Conservation (phyloP, 2,888 invertebrate species). For the Eugnorisma glareosa region DNA sequence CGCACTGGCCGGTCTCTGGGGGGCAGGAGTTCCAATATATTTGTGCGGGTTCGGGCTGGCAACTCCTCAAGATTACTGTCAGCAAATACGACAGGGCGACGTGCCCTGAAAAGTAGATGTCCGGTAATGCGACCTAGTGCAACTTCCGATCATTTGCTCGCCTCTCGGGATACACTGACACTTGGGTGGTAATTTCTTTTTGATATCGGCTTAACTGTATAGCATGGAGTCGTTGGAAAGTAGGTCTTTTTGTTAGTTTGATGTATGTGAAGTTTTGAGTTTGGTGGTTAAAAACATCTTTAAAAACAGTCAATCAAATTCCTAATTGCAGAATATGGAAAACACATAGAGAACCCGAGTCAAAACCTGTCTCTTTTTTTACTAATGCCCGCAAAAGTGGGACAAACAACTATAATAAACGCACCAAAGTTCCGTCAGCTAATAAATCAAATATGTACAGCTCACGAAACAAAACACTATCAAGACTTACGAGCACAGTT, state of each 20-base stretch:
- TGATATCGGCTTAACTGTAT: conserved; percentile 23
- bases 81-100: conserved; percentile 83
- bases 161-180: conserved; percentile 52
- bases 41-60: conserved; percentile 77
- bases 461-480: conserved; percentile 18
- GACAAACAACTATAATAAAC: not conserved
- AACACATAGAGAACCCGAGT: not conserved
- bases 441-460: conserved; percentile 4
- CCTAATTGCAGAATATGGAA: not conserved
- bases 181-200: conserved; percentile 52
- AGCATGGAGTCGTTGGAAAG: not conserved
- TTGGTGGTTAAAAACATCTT: not conserved
- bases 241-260: not conserved
- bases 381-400: not conserved
- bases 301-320: not conserved
- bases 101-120: conserved; percentile 80
- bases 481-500: not conserved
- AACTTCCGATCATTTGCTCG: conserved; percentile 65
- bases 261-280: not conserved
- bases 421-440: not conserved
- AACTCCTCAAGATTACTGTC: conserved; percentile 86
- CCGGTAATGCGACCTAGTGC: conserved; percentile 76
- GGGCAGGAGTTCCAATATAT: conserved; percentile 84
- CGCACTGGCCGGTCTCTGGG: conserved; percentile 81
- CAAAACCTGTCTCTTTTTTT: not conserved